These are phyloP conservation scores for Lobophora halterata DNA, from an alignment of 2,888 invertebrate genomes.

Conservation along the genomic window DNA sequence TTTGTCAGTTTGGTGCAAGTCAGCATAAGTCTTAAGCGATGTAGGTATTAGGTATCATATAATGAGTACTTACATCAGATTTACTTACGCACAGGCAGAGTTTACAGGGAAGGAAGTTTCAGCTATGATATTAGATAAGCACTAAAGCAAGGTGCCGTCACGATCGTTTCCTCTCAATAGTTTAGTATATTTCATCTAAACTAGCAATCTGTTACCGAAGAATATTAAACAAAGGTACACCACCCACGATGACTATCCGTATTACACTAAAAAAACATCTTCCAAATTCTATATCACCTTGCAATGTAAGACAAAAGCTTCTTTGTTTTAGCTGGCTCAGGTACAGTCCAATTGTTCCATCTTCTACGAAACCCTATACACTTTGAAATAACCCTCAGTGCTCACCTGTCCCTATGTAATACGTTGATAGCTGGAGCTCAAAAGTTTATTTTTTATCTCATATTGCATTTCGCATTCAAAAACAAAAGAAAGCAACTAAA, in stretches of 20 bases:
- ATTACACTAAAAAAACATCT: constrained; percentile 30
- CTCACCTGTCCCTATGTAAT: constrained; percentile 56
- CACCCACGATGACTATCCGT: constrained; percentile 57
- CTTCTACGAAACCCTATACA: constrained; percentile 31
- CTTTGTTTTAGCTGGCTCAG: constrained; percentile 62
- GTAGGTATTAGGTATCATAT: too few relatives aligned
- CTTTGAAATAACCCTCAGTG: constrained; percentile 44
- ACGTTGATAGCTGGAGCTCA: constrained; percentile 46
- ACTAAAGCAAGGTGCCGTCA: constrained; percentile 51
- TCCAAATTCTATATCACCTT: constrained; percentile 28
- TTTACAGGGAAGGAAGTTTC: too few relatives aligned
- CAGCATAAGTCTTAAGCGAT: too few relatives aligned
- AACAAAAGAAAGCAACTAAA: constrained; percentile 39
- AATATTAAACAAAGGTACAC: constrained; percentile 34
- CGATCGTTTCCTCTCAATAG: constrained; percentile 49
- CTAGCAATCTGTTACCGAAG: constrained; percentile 59
- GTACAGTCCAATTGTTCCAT: constrained; percentile 49
- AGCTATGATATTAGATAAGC: constrained; percentile 17
- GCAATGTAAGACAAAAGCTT: constrained; percentile 44
- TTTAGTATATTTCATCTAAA: constrained; percentile 23
- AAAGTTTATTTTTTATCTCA: constrained; percentile 43
- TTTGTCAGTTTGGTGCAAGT: too few relatives aligned
- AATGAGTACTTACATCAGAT: too few relatives aligned
- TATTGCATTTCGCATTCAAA: constrained; percentile 37
- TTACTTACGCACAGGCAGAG: too few relatives aligned